A percentile compares a stretch with the other conserved stretches of the same genome.
phyloP scores from a whole-genome alignment of 2,797 vertebrate species.

The Sebastes oblongus region DNA sequence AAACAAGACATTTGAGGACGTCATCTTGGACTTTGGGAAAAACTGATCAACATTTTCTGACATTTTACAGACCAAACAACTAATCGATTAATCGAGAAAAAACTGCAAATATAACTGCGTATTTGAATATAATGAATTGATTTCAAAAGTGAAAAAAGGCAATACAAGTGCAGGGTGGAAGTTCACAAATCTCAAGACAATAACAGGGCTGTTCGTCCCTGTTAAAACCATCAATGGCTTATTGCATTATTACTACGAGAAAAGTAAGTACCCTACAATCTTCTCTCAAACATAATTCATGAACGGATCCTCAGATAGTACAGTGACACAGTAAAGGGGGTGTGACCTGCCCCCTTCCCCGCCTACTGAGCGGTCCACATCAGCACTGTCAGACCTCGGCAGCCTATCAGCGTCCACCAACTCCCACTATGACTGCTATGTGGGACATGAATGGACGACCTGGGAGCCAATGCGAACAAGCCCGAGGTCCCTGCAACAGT shows the following conservation, averaged over 20 bases:
- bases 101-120: neutral
- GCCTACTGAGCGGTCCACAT: slow-evolving; percentile 77
- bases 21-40: too few relatives aligned
- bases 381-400: slow-evolving; percentile 68
- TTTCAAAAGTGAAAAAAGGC: neutral
- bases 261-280: neutral
- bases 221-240: neutral
- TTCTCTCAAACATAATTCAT: neutral
- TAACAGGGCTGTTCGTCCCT: neutral
- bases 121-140: neutral
- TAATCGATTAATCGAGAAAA: too few relatives aligned
- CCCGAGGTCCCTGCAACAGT: slow-evolving; percentile 41
- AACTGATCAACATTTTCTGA: too few relatives aligned
- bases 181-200: neutral
- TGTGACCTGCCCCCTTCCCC: slow-evolving; percentile 26
- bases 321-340: slow-evolving; percentile 15
- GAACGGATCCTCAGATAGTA: slow-evolving; percentile 14
- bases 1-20: too few relatives aligned
- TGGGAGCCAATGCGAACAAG: slow-evolving; percentile 69
- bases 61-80: too few relatives aligned
- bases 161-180: neutral
- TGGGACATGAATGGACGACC: slow-evolving; percentile 62
- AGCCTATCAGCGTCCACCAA: slow-evolving; percentile 78
- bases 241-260: neutral
- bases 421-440: slow-evolving; percentile 56